These are phyloP conservation scores for Pristionchus exspectatus DNA, from an alignment of 2,888 invertebrate species.

Conservation along the genomic window DNA sequence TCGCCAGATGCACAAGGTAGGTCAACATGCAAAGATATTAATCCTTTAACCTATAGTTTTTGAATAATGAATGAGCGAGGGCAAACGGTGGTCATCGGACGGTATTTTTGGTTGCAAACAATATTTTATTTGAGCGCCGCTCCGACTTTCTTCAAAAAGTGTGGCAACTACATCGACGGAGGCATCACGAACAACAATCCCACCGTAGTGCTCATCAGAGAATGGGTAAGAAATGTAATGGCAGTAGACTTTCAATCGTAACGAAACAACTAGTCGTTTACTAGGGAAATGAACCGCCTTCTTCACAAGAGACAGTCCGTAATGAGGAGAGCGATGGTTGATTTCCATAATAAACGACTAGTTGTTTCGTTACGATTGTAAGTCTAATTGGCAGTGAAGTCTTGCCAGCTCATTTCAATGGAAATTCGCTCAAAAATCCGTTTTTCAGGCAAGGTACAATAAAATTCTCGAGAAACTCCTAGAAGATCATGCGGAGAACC, in stretches of 20 bases:
- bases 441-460: not conserved
- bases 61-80: no score
- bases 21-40: not conserved
- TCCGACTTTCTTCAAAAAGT: not conserved
- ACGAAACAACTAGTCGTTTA: no score
- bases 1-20: not conserved
- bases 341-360: no score
- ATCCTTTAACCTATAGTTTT: not conserved
- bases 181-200: not conserved
- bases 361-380: no score
- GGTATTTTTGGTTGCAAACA: no score
- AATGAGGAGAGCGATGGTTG: no score
- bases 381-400: not conserved
- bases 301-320: no score
- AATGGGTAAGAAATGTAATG: not conserved
- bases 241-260: no score
- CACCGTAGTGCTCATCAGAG: not conserved
- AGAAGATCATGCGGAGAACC: not conserved
- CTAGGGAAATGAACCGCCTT: no score
- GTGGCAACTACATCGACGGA: not conserved
- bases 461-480: not conserved
- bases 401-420: not conserved
- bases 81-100: no score
- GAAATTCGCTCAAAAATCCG: not conserved
- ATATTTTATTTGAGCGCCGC: not conserved